A percentile compares a stretch with the other conserved stretches of the same genome.
Evolutionary conservation across 2,797 vertebrate species (phyloP).

Genomic region (Tapera naevia): DNA sequence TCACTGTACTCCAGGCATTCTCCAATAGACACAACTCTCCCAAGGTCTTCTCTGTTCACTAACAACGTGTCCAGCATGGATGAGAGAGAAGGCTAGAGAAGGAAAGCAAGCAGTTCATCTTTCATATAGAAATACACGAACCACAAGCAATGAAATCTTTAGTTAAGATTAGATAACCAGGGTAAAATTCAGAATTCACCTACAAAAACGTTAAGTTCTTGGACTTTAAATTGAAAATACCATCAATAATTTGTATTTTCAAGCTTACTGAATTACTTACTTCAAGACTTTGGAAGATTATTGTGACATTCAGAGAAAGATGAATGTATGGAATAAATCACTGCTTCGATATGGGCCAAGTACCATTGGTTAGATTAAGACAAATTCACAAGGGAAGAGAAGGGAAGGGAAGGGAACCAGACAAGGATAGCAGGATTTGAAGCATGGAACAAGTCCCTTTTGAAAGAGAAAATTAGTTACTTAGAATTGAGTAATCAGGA

Average conservation of each 20-base stretch:
- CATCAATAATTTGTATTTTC: background rate
- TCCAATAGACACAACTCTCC: too few species aligned
- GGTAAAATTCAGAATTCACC: background rate
- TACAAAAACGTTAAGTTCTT: background rate
- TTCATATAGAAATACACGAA: background rate
- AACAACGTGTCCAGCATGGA: too few species aligned
- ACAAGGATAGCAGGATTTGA: background rate
- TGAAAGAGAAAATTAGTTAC: background rate
- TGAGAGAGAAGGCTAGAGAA: background rate
- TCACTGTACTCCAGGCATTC: too few species aligned
- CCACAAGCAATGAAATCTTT: background rate
- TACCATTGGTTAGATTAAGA: background rate
- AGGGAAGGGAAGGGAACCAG: too few species aligned
- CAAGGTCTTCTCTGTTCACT: too few species aligned
- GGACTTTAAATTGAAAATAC: background rate
- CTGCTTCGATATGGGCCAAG: background rate
- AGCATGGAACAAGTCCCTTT: background rate
- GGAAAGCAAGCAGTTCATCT: background rate
- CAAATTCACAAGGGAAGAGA: background rate
- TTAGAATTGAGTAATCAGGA: background rate
- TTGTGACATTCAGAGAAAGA: background rate
- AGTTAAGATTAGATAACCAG: background rate
- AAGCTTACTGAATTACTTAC: background rate
- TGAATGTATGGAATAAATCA: background rate
- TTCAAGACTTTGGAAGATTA: background rate